These are phyloP conservation scores for Formica selysi DNA, from an alignment of 1,140 invertebrate species.

Conservation along the genomic window DNA sequence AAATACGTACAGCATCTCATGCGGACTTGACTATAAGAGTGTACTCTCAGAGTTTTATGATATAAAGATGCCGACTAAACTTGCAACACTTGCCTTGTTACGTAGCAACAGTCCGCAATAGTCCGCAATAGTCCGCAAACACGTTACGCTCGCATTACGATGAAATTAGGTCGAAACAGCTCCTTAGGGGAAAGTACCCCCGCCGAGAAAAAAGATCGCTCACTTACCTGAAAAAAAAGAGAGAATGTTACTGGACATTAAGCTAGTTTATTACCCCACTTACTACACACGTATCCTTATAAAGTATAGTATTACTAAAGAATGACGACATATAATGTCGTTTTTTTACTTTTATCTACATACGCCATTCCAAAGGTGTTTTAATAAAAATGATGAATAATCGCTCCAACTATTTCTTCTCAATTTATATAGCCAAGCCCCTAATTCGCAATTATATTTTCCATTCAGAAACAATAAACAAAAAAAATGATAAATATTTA, in stretches of 20 bases:
- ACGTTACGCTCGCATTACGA: constrained; percentile 41
- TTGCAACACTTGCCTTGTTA: background rate
- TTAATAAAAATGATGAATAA: background rate
- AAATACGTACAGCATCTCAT: background rate
- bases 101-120: background rate
- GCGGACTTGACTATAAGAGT: too few species aligned
- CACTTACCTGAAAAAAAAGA: constrained; percentile 36
- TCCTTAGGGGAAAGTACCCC: background rate
- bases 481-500: constrained; percentile 23
- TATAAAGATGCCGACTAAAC: background rate
- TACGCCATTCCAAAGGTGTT: background rate
- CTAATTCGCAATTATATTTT: background rate
- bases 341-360: background rate
- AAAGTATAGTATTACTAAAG: background rate
- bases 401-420: background rate
- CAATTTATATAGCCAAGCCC: background rate
- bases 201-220: constrained; percentile 22
- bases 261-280: constrained; percentile 38
- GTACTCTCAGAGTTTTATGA: background rate
- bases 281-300: constrained; percentile 18
- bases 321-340: background rate
- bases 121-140: constrained; percentile 29
- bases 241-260: constrained; percentile 32
- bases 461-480: background rate
- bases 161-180: constrained; percentile 49